Evolutionary conservation across 2,888 invertebrate species (phyloP), one percentile per base, ranked within the genome.

Genomic region (Platycheirus rosarum): DNA sequence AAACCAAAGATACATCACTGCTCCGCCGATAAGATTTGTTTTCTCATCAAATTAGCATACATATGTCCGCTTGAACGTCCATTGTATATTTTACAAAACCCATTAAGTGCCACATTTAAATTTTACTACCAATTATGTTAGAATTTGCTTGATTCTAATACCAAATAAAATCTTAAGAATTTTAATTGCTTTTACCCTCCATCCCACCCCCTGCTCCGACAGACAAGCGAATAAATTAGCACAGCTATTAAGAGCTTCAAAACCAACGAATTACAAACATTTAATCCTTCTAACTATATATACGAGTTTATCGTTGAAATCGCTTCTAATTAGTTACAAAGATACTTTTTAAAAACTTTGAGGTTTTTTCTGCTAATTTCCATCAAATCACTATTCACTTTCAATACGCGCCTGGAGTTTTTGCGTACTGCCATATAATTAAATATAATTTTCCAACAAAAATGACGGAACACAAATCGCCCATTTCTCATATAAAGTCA

Each of bases 161-260:
- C 16, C n/a, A 65, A 40, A 65, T 40, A 66, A 42, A 16, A 51
- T 44, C 42, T 16, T 2, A 13, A 44, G 14, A 53, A 66, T 53
- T 53, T 66, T 32, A 49, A 8, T 66, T 53, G 44, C 13, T 32
- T 53, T 9, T n/a, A n/a, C 65, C 20, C 20, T 29, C 44, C 35
- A 9, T 46, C 44, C 1, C 11, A 29, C 2, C 37, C 32, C 11
- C 46, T 14, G 9, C 18, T 20, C 9, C 20, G 14, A 20, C 4
- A 20, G 20, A 48, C 48, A 51, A 51, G 29, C 18, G 51, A 44
- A 32, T 44, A 66, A 53, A 66, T 66, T 66, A 53, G 66, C 66
- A 53, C 42, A 26, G 13, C 44, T 13, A 65, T 65, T 42, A 65
- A 40, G 7, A 66, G 44, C 16, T 20, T 37, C 20, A 40, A 53